Evolutionary conservation across 2,888 invertebrate genomes (phyloP).

Genomic region (Polyploca ridens): DNA sequence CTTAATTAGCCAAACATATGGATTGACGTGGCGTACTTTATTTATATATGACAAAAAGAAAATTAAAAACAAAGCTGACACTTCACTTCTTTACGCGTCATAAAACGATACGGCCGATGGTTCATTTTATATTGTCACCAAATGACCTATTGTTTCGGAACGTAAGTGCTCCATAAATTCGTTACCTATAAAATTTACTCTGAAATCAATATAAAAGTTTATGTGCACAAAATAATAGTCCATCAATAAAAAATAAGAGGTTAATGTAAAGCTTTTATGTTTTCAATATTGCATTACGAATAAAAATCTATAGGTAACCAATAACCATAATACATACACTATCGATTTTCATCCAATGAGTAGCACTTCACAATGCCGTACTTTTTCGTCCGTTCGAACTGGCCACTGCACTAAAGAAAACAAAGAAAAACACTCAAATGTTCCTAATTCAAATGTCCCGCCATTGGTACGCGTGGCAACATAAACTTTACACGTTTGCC

Average conservation of each 20-base stretch:
- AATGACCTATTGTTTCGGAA: constrained; percentile 51
- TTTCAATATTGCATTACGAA: constrained; percentile 7
- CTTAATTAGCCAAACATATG: no score
- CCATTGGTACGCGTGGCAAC: constrained; percentile 41
- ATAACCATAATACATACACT: constrained; percentile 15
- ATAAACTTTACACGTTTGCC: constrained; percentile 52
- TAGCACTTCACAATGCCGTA: constrained; percentile 7
- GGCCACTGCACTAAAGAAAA: constrained; percentile 32
- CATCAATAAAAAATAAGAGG: constrained; percentile 7
- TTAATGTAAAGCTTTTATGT: constrained; percentile 3
- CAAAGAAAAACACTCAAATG: constrained; percentile 35
- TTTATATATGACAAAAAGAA: not conserved
- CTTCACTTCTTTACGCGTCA: constrained; percentile 25
- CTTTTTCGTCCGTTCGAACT: constrained; percentile 27
- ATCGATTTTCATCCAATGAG: constrained; percentile 11
- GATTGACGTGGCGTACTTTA: no score
- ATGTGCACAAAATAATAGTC: constrained; percentile 22
- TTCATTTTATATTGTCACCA: constrained; percentile 36
- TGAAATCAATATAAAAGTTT: constrained; percentile 41
- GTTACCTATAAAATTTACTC: constrained; percentile 36
- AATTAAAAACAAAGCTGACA: constrained; percentile 4
- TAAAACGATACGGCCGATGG: constrained; percentile 29
- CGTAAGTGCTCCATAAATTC: constrained; percentile 47
- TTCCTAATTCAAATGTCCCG: constrained; percentile 58
- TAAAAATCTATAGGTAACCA: constrained; percentile 15